phyloP scores from a whole-genome alignment of 2,888 invertebrate genomes.

The Acrobasis suavella region DNA sequence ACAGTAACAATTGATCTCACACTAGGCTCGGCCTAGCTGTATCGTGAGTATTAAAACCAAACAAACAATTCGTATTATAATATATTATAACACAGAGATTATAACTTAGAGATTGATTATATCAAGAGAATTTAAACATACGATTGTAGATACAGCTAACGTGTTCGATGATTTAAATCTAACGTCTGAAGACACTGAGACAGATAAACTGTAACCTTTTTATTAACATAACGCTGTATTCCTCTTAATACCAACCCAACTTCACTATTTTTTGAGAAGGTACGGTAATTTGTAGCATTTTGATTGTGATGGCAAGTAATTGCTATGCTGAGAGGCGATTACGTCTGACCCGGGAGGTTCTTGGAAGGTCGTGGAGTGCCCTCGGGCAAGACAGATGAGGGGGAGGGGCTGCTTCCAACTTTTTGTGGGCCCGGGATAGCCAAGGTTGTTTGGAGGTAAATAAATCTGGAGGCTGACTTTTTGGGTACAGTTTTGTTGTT shows the following conservation, averaged over 20 bases:
- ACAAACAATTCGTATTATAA: no score
- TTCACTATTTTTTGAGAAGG: conserved; percentile 34
- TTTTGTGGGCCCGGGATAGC: conserved; percentile 44
- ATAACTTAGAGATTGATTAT: no score
- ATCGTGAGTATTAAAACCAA: no score
- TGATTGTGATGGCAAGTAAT: conserved; percentile 73
- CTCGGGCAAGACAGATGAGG: conserved; percentile 58
- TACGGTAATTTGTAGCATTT: conserved; percentile 72
- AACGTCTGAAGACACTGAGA: no score
- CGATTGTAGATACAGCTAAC: no score
- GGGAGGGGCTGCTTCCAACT: conserved; percentile 58
- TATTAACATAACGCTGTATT: neutral
- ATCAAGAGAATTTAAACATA: no score
- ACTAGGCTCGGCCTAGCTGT: no score
- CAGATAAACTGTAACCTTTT: neutral
- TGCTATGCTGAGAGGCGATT: conserved; percentile 59
- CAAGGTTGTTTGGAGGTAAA: conserved; percentile 45
- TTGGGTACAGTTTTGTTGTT: neutral
- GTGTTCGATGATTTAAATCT: neutral
- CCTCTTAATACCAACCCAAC: conserved; percentile 12
- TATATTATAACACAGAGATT: no score
- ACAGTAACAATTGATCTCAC: no score
- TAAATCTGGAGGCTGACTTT: conserved; percentile 16
- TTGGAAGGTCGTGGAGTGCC: conserved; percentile 61
- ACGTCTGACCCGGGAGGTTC: conserved; percentile 60